Base-by-base conservation (phyloP, 2,888 invertebrate species). In the Hyles lineata region DNA sequence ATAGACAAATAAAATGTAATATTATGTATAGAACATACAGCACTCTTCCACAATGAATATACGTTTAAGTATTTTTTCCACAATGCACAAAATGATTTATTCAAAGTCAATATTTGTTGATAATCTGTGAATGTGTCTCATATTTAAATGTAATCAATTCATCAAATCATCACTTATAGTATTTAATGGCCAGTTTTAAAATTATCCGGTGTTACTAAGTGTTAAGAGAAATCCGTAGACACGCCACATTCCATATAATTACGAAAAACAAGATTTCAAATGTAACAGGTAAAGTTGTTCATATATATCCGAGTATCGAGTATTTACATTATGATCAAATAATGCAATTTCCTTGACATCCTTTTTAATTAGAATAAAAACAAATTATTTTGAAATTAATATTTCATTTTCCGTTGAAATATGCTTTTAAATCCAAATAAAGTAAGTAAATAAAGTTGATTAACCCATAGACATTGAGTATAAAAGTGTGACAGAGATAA, bases 171-270 rank as follows among this genome's bases (percentile, higher is more conserved):
- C 63, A 67, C 50, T 50, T 50, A 61, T 58, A 71, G 71, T 71
- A 71, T 71, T 55, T 71, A 71, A 71, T 50, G 71, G 71, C 71
- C 71, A 71, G 71, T 71, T 71, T 55, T 50, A 67, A 67, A 67
- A 67, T 23, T 67, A 67, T 67, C 67, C 67, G 67, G 50, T 67
- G 67, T 67, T 50, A 62, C 3, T 62, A 67, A 67, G 23, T 67
- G 50, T 67, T 50, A 67, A 50, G 43, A 63, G 15, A 67, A 50
- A 67, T 50, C 43, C 67, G 43, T 67, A 67, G 23, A 63, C 23
- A 67, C 23, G 43, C 8, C 67, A 67, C 67, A 67, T 67, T 67
- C 67, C 67, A 67, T 62, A 21, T 29, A 32, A 67, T 67, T 70
- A 74, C 58, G 58, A 70, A 60, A 29, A 35, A 71, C 52, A 60